Base-by-base conservation (phyloP, 2,797 vertebrate genomes). In the Chaetophractus vellerosus region DNA sequence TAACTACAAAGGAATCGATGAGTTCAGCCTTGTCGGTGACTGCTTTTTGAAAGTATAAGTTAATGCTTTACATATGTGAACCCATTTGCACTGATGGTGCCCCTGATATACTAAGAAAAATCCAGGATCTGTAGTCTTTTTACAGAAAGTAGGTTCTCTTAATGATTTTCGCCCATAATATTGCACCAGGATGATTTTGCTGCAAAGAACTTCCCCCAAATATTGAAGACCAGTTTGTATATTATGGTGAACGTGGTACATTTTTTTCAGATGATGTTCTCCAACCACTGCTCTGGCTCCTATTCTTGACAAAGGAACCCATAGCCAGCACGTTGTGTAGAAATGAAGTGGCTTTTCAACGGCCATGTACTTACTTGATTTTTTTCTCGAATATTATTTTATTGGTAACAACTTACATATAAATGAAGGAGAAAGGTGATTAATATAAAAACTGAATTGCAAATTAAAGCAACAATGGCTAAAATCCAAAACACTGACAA, bases 1-100 rank as follows among this genome's bases (percentile, higher is more conserved):
- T 83, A 96, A 84, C 93, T 93, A 91, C 86, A 96, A 96, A 96
- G 92, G 48, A 55, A 87, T 33, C 61, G 83, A 95, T 91, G 93
- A 66, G 91, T 92, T 95, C 79, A 68, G 36, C 69, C 64, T 78
- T 89, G 69, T 83, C 88, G 87, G 50, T 16, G 48, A 72, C 48
- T 19, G 71, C 55, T 88, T 86, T 95, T 87, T 52, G 64, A 94
- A 94, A 59, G 79, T 14, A 3, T 61, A 80, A 88, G 66, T 63
- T 95, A 94, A 96, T 93, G 89, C 83, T 78, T 95, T 79, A 89
- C 83, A 93, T 80, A 92, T 81, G 94, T 74, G 89, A 89, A 83
- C 72, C 24, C n/a, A 45, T 95, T 72, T 94, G 83, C 68, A 81
- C 55, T 45, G 55, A 81, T 52, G 66, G 57, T 91, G 50, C 55